These are phyloP conservation scores for Altica lythri DNA, from an alignment of 2,888 invertebrate species.

Conservation along the genomic window DNA sequence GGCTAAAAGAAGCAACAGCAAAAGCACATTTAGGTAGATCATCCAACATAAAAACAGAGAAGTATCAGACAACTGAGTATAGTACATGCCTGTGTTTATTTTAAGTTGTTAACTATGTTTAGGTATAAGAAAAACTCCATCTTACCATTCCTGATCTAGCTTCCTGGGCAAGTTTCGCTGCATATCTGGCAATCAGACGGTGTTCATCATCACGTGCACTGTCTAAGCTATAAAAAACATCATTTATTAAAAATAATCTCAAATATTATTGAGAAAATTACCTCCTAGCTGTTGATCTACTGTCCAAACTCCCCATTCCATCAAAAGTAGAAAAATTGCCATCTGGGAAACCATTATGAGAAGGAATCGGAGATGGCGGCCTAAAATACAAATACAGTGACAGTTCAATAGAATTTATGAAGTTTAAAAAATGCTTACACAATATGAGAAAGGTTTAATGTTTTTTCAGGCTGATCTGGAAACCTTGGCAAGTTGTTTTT, in stretches of 20 bases:
- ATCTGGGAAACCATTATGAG: constrained; percentile 91
- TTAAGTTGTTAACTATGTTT: constrained; percentile 4
- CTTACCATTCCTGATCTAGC: constrained; percentile 71
- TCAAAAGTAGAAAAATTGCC: constrained; percentile 70
- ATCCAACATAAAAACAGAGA: constrained; percentile 38
- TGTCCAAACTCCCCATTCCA: constrained; percentile 74
- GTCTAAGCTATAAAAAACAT: constrained; percentile 50
- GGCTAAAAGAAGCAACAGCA: constrained; percentile 60
- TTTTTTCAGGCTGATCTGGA: constrained; percentile 92
- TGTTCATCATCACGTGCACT: constrained; percentile 85
- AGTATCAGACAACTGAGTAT: constrained; percentile 29
- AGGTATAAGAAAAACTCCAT: constrained; percentile 1
- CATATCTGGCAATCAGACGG: constrained; percentile 94
- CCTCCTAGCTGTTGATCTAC: constrained; percentile 67
- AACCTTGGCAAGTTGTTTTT: constrained; percentile 82
- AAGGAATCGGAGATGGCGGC: constrained; percentile 90
- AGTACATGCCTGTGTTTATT: constrained; percentile 7
- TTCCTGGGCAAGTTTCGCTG: constrained; percentile 92
- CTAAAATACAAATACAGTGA: constrained; percentile 56
- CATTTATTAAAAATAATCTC: not conserved
- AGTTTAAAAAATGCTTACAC: constrained; percentile 70
- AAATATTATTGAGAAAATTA: constrained; percentile 25
- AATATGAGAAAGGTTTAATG: constrained; percentile 93
- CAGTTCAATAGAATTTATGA: not conserved
- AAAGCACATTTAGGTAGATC: constrained; percentile 51